Conservation (phyloP, 2,888 invertebrate genomes). For the Agrochola macilenta region DNA sequence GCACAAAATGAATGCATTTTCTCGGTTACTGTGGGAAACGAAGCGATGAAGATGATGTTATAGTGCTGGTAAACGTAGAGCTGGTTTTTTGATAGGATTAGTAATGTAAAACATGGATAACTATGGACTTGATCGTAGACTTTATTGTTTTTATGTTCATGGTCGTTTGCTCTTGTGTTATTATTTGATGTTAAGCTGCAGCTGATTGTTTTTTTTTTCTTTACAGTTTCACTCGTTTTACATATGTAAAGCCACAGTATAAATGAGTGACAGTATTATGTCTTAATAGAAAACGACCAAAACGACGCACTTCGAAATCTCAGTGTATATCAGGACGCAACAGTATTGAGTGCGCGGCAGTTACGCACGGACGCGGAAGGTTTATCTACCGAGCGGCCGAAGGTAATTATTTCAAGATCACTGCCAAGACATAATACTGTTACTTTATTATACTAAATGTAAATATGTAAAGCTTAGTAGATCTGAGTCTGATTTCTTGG, state of each 20-base stretch:
- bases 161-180: slow-evolving; percentile 22
- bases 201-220: slow-evolving; percentile 1
- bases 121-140: not conserved
- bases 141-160: slow-evolving; percentile 21
- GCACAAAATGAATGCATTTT: slow-evolving; percentile 78
- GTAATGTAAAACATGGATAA: slow-evolving; percentile 39
- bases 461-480: not conserved
- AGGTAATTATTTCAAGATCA: too few species aligned
- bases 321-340: too few species aligned
- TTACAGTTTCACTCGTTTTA: not conserved
- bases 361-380: too few species aligned
- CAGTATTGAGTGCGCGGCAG: too few species aligned
- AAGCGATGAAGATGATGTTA: slow-evolving; percentile 53
- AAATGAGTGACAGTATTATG: too few species aligned
- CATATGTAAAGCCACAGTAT: too few species aligned
- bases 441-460: too few species aligned
- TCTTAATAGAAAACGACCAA: too few species aligned
- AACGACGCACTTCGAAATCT: too few species aligned
- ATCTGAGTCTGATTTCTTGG: not conserved
- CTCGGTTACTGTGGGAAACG: slow-evolving; percentile 75
- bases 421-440: too few species aligned
- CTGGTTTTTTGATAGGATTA: slow-evolving; percentile 37
- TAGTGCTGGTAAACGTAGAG: slow-evolving; percentile 28
- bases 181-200: not conserved
- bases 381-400: too few species aligned